Conservation (phyloP, 2,888 invertebrate genomes). For the Apodemia zela region DNA sequence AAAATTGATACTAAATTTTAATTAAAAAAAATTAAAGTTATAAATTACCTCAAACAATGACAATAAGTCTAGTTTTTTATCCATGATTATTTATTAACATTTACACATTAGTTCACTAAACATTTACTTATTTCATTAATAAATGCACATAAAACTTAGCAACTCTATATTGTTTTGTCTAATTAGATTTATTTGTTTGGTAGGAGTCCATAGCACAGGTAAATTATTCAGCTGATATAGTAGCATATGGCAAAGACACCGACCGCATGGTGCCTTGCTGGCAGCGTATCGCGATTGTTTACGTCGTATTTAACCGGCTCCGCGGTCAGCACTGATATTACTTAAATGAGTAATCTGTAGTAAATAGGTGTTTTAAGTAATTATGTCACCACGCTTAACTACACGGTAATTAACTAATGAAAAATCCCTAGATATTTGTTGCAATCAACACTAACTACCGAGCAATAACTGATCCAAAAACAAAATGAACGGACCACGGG, state of each 20-base stretch:
- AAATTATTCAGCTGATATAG: constrained; percentile 22
- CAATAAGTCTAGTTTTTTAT: constrained; percentile 74
- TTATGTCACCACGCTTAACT: constrained; percentile 43
- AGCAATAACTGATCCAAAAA: constrained; percentile 61
- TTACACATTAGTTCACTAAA: constrained; percentile 18
- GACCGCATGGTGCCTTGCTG: constrained; percentile 78
- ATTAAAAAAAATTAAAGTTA: too few relatives aligned
- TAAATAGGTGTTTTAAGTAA: constrained; percentile 35
- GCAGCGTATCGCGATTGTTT: constrained; percentile 61
- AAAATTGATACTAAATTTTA: too few relatives aligned
- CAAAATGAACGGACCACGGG: constrained; percentile 61
- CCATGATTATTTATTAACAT: constrained; percentile 50
- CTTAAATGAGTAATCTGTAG: constrained; percentile 23
- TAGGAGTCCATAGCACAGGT: constrained; percentile 22
- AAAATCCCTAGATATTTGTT: constrained; percentile 33
- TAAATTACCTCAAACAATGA: constrained; percentile 70
- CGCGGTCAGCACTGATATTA: constrained; percentile 37
- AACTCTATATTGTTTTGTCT: constrained; percentile 5
- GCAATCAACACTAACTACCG: constrained; percentile 46
- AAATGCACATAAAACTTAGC: constrained; percentile 32
- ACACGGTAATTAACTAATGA: constrained; percentile 51
- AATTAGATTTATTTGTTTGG: not conserved
- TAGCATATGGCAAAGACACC: constrained; percentile 63
- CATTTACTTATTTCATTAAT: constrained; percentile 5
- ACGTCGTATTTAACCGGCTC: constrained; percentile 42